phyloP scores from a whole-genome alignment of 2,113 vertebrate species.

The Ophiodon elongatus region DNA sequence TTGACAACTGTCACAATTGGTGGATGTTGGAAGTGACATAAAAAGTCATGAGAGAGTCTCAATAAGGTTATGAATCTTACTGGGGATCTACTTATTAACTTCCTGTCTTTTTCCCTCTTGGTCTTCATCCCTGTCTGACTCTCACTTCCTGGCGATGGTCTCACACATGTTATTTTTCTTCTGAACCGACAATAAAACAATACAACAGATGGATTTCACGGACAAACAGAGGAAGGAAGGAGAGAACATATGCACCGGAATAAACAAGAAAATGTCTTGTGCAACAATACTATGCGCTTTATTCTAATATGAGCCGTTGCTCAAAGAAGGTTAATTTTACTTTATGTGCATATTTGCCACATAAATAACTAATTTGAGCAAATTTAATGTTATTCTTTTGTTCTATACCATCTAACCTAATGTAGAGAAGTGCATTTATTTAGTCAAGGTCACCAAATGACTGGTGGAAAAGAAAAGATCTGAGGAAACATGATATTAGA shows the following conservation, averaged over 20 bases:
- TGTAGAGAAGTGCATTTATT: conserved; percentile 18
- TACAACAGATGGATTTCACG: conserved; percentile 60
- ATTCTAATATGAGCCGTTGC: not conserved
- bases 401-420: not conserved
- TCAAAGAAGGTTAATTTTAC: not conserved
- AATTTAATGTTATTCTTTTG: not conserved
- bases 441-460: conserved; percentile 1
- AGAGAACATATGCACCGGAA: conserved; percentile 57
- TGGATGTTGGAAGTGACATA: not conserved
- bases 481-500: conserved; percentile 29
- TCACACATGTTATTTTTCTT: conserved; percentile 39
- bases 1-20: not conserved
- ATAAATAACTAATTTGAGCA: not conserved
- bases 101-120: conserved; percentile 33
- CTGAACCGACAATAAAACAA: conserved; percentile 69
- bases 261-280: conserved; percentile 58
- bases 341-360: not conserved
- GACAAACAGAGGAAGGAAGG: conserved; percentile 76
- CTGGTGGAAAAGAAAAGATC: conserved; percentile 18
- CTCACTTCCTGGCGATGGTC: conserved; percentile 66
- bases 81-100: conserved; percentile 66
- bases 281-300: not conserved
- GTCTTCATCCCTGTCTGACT: conserved; percentile 52
- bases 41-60: not conserved
- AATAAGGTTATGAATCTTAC: not conserved